Evolutionary conservation across 2,888 invertebrate species (phyloP), one percentile per base, ranked within the genome.

Genomic region (Rhorus exstirpatorius): DNA sequence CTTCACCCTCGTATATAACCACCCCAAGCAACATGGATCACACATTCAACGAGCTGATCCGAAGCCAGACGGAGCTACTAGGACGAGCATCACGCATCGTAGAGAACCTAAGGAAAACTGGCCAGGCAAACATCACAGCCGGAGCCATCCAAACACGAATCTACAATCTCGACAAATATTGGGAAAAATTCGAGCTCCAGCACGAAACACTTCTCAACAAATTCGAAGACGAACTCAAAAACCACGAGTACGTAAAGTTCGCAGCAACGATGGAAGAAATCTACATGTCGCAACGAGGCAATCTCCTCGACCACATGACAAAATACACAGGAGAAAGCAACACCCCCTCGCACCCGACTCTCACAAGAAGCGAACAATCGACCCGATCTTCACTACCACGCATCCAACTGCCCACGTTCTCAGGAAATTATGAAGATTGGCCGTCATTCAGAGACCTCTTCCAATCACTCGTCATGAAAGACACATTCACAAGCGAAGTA

Each of bases 181-280:
- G 63, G 63, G 41, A 41, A 0, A 63, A 63, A n/a, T 63, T 63
- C 24, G 44, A 63, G 10, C 17, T 4, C 3, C 14, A 63, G n/a
- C 24, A 44, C 8, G 14, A 26, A n/a, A 7, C 44, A 0, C 7
- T 44, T 6, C 21, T n/a, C n/a, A 1, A 8, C n/a, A n/a, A 55
- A 10, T 24, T 38, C 24, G 12, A 3, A 19, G n/a, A 3, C 0
- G 24, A 24, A 2, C 7, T 63, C 19, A 24, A 41, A 1, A n/a
- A 61, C n/a, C 24, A 44, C 24, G 8, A 26, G 7, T 41, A 44
- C 44, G n/a, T n/a, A 38, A 63, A 1, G 24, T 44, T 44, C 24
- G n/a, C 21, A 0, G 24, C 7, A n/a, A 7, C 3, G 0, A 24
- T 17, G n/a, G 63, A 63, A n/a, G 63, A 44, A 14, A 44, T 14